Conservation (phyloP, 1,140 invertebrate genomes). For the Solen grandis region DNA sequence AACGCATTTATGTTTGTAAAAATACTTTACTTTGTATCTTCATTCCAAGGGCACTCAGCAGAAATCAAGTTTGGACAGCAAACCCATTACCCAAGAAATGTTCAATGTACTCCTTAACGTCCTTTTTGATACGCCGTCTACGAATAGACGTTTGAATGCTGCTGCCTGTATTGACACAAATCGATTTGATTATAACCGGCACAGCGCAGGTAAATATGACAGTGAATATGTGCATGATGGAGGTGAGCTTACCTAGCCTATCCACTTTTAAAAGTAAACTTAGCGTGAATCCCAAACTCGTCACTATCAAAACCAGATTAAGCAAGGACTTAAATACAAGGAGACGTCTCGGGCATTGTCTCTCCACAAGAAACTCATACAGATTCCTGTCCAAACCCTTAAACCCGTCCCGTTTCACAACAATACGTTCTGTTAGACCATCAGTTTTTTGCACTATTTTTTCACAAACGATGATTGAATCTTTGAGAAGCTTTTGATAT, state of each 20-base stretch:
- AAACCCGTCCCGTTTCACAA: neutral
- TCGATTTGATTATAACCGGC: constrained; percentile 10
- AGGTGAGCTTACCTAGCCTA: constrained; percentile 9
- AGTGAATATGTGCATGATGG: constrained; percentile 22
- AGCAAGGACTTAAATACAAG: constrained; percentile 21
- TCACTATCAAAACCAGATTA: constrained; percentile 2
- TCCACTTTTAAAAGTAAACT: constrained; percentile 37
- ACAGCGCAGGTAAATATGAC: constrained; percentile 40
- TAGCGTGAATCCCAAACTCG: neutral
- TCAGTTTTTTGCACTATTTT: neutral
- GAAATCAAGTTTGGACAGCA: no score
- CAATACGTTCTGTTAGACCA: neutral
- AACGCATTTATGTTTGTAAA: no score
- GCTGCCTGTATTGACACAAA: neutral
- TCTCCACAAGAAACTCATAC: constrained; percentile 35
- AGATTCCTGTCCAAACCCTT: constrained; percentile 3
- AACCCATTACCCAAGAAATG: no score
- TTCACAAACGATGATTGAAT: constrained; percentile 2
- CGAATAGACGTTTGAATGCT: no score
- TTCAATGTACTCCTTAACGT: no score
- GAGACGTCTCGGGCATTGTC: constrained; percentile 18
- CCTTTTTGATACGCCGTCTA: no score
- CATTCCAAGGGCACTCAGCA: no score
- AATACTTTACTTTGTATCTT: no score
- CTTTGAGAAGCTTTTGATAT: constrained; percentile 39